phyloP scores from a whole-genome alignment of 2,888 invertebrate genomes.

The Eulithis prunata region DNA sequence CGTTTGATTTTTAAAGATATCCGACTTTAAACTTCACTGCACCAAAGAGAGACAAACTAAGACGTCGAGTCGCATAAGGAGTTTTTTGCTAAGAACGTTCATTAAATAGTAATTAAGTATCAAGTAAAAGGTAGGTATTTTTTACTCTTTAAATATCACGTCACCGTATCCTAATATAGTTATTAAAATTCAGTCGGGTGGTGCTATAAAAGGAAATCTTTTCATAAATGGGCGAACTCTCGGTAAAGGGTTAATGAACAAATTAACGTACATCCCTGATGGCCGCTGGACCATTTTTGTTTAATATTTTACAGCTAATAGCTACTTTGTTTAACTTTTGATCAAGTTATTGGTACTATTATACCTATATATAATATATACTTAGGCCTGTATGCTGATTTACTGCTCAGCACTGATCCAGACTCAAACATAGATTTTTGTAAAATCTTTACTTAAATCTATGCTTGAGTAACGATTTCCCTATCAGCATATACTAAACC shows the following conservation, averaged over 20 bases:
- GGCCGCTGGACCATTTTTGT: constrained; percentile 17
- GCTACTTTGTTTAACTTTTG: background rate
- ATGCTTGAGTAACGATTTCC: too few species aligned
- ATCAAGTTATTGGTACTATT: background rate
- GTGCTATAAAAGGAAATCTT: constrained; percentile 33
- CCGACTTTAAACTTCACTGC: background rate
- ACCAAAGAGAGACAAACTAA: too few species aligned
- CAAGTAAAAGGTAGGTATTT: background rate
- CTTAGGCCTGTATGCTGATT: too few species aligned
- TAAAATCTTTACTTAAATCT: too few species aligned
- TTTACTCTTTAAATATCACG: constrained; percentile 13
- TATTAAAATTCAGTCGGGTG: constrained; percentile 32
- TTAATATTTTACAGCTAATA: background rate
- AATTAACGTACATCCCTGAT: constrained; percentile 48
- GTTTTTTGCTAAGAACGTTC: too few species aligned
- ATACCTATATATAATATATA: background rate
- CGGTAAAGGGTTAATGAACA: constrained; percentile 51
- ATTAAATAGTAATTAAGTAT: background rate
- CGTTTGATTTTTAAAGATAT: background rate
- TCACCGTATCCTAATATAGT: constrained; percentile 27
- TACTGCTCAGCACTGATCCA: too few species aligned
- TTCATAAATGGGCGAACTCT: constrained; percentile 35
- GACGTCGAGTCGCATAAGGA: too few species aligned
- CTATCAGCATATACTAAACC: too few species aligned
- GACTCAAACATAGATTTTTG: too few species aligned